Evolutionary conservation across 2,797 vertebrate species (phyloP), one percentile per base, ranked within the genome.

Genomic region (Arctocebus calabarensis): DNA sequence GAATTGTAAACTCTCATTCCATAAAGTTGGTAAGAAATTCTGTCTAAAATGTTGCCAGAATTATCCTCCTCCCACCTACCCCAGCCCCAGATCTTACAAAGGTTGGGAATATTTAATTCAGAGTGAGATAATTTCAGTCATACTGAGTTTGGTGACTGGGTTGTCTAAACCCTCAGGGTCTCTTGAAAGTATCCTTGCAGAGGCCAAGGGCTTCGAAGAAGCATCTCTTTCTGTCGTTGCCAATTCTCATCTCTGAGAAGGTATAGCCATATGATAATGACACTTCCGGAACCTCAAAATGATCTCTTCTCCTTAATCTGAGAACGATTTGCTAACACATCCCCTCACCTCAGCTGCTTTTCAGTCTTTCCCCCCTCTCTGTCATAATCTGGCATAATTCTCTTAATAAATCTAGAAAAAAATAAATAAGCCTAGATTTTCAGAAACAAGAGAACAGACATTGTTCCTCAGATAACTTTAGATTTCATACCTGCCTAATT

Each of bases 61-160:
- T 66, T 34, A 4, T 52, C 11, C 2, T 11, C 45, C 23, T 34
- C 1, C 3, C 3, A 12, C 3, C 12, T 52, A 4, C 1, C 7
- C 16, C 9, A 20, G 22, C 29, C 3, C 32, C 4, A 89, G 57
- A 10, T 64, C n/a, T 77, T 68, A 9, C 6, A 71, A 34, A 37
- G 32, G 16, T 52, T 3, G 34, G 13, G 11, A 77, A 5, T 3
- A 5, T 74, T 62, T 62, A 62, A 68, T 43, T 9, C 0, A 75
- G 43, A 74, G 45, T 48, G 68, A 89, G 5, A 16, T 22, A 37
- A 37, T 57, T 66, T 79, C 40, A 43, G 27, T 68, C 4, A 32
- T 29, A 6, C 27, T 62, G 29, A 20, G 16, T 27, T 85, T 71
- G 22, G 3, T 27, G 37, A 57, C 23, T 7, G 32, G 70, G 6